A percentile compares a stretch with the other conserved stretches of the same genome.
phyloP scores from a whole-genome alignment of 1,140 invertebrate species.

The Dinoponera quadriceps region DNA sequence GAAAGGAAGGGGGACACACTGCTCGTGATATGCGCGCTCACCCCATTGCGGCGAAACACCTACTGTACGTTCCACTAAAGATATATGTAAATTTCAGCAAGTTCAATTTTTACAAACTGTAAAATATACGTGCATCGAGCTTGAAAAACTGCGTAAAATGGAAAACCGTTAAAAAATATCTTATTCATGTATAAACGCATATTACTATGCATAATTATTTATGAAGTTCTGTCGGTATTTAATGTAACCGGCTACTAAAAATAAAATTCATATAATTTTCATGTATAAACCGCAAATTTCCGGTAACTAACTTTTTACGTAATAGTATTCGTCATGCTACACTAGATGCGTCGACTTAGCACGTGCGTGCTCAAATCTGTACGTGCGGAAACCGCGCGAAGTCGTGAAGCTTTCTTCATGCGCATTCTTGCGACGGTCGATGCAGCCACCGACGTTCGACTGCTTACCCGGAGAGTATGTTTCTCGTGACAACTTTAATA shows the following conservation, averaged over 20 bases:
- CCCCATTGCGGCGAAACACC: conserved; percentile 12
- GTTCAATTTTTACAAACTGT: no score
- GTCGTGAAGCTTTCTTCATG: conserved; percentile 56
- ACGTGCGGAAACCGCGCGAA: conserved; percentile 35
- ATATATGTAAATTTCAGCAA: conserved; percentile 46
- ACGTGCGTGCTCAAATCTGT: conserved; percentile 41
- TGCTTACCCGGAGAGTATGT: conserved; percentile 26
- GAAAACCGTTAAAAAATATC: no score
- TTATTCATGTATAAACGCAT: no score
- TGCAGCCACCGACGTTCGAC: conserved; percentile 42
- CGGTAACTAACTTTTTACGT: neutral
- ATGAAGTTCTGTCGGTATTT: no score
- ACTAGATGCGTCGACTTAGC: conserved; percentile 16
- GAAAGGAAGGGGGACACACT: neutral
- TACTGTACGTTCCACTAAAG: conserved; percentile 36
- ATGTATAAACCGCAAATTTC: neutral
- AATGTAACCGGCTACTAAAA: conserved; percentile 21
- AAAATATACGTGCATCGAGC: no score
- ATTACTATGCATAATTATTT: no score
- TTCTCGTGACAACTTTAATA: conserved; percentile 24
- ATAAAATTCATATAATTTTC: conserved; percentile 10
- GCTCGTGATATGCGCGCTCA: conserved; percentile 14
- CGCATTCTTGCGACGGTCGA: conserved; percentile 40
- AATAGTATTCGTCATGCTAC: conserved; percentile 10
- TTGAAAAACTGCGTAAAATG: no score